A percentile compares a stretch with the other conserved stretches of the same genome.
phyloP scores from a whole-genome alignment of 2,113 vertebrate species.

The Heloderma charlesbogerti region DNA sequence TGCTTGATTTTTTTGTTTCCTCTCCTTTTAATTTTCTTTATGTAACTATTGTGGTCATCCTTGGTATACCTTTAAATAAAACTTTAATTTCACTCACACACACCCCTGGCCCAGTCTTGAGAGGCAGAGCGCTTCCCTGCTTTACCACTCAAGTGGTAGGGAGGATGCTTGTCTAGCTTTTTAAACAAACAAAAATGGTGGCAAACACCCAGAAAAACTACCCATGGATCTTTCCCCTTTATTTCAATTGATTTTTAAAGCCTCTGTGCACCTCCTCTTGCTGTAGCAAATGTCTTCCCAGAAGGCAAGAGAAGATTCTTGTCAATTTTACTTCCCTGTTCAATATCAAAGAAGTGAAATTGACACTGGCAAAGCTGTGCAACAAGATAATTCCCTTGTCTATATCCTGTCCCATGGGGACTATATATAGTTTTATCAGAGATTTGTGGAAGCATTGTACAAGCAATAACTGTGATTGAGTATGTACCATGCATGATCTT shows the following conservation, averaged over 20 bases:
- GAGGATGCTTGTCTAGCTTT: neutral
- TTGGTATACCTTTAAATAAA: neutral
- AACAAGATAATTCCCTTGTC: neutral
- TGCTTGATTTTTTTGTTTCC: neutral
- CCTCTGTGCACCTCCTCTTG: neutral
- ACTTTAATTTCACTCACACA: neutral
- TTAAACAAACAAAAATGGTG: neutral
- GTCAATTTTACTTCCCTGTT: slow-evolving; percentile 8
- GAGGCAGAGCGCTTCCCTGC: neutral
- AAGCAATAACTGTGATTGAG: neutral
- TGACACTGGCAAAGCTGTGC: neutral
- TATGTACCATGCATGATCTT: neutral
- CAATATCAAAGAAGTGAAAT: neutral
- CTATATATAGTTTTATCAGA: neutral
- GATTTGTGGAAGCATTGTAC: neutral
- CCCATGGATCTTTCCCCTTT: neutral
- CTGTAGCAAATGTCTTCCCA: neutral
- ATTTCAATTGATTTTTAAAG: neutral
- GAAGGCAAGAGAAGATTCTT: neutral
- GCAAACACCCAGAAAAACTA: neutral
- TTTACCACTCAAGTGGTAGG: neutral
- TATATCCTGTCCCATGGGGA: neutral
- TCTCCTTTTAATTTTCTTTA: neutral
- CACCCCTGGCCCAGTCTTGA: neutral
- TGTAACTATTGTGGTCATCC: neutral